These are phyloP conservation scores for Lissonota sp. DNA, from an alignment of 2,888 invertebrate species.

Conservation along the genomic window DNA sequence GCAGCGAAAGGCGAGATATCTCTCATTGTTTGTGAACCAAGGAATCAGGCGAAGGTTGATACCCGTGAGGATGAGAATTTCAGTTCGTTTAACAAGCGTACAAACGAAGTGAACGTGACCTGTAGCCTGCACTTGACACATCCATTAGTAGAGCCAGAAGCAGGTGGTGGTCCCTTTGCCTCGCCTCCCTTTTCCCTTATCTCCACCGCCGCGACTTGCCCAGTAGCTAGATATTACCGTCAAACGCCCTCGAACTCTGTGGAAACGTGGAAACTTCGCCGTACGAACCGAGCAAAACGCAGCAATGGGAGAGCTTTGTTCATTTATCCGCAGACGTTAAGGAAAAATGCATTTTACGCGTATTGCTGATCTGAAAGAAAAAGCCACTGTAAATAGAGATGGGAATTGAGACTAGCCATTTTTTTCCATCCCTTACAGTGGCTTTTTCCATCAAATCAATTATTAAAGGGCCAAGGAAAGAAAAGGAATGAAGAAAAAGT, in stretches of 20 bases:
- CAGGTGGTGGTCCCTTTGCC: slow-evolving; percentile 53
- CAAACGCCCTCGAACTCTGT: slow-evolving; percentile 46
- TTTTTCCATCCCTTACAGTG: too few species aligned
- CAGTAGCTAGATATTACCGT: slow-evolving; percentile 34
- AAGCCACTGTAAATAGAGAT: too few species aligned
- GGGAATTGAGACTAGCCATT: too few species aligned
- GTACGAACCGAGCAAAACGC: slow-evolving; percentile 6
- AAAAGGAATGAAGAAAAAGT: too few species aligned
- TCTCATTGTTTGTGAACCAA: background rate
- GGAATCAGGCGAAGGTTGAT: slow-evolving; percentile 14
- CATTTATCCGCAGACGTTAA: too few species aligned
- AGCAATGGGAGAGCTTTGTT: slow-evolving; percentile 3
- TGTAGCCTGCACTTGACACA: slow-evolving; percentile 71
- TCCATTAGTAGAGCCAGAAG: slow-evolving; percentile 67
- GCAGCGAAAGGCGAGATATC: too few species aligned
- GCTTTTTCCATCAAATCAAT: too few species aligned
- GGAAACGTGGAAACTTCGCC: slow-evolving; percentile 22
- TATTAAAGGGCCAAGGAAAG: too few species aligned
- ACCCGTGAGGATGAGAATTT: slow-evolving; percentile 28
- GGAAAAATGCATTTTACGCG: too few species aligned
- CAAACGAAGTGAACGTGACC: slow-evolving; percentile 58
- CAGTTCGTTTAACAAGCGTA: slow-evolving; percentile 19
- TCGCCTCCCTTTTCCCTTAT: slow-evolving; percentile 42
- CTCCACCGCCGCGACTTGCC: slow-evolving; percentile 56
- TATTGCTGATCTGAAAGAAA: too few species aligned